Base-by-base conservation (phyloP, 2,113 vertebrate species). In the Setophaga kirtlandii region DNA sequence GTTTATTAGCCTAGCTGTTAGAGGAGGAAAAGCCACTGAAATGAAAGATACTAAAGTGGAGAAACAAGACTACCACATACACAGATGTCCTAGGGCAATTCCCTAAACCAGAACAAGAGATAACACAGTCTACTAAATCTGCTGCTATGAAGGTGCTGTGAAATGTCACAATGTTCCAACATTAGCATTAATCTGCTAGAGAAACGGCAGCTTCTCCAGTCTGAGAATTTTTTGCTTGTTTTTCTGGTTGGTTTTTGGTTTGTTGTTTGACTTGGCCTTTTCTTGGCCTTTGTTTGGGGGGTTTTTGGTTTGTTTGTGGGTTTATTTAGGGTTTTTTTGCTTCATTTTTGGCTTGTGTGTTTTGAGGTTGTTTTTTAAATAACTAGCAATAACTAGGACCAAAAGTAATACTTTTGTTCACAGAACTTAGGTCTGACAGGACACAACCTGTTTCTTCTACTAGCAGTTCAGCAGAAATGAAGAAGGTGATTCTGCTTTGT, bases 271-370 rank as follows among this genome's bases (percentile, higher is more conserved):
- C 28, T 49, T 56, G 8, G 10, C 18, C 2, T 35, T 35, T 37
- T 55, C 49, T 31, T 64, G 12, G n/a, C n/a, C n/a, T 44, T 59
- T 41, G 9, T 20, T 63, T 55, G 28, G 7, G 8, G 1, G 11
- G 4, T 11, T 53, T 53, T 3, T 6, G 5, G 5, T 27, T 47
- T 47, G 4, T 56, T 41, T 41, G 4, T 31, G 11, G 11, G 17
- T 44, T 53, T 59, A n/a, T 18, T 59, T n/a, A 39, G 7, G 18
- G 0, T 2, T 53, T 42, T 23, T 3, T 42, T 37, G 6, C 6
- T 46, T 46, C 1, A 16, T 52, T 83, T 62, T 62, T 37, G 16
- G 21, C 28, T 74, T 55, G 5, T 52, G 8, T 62, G 33, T 31
- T 63, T 46, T 63, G 7, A 31, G 10, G 19, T 56, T 75, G 11